These are phyloP conservation scores for Leptopilina drosophilae DNA, from an alignment of 2,888 invertebrate species.

Conservation along the genomic window DNA sequence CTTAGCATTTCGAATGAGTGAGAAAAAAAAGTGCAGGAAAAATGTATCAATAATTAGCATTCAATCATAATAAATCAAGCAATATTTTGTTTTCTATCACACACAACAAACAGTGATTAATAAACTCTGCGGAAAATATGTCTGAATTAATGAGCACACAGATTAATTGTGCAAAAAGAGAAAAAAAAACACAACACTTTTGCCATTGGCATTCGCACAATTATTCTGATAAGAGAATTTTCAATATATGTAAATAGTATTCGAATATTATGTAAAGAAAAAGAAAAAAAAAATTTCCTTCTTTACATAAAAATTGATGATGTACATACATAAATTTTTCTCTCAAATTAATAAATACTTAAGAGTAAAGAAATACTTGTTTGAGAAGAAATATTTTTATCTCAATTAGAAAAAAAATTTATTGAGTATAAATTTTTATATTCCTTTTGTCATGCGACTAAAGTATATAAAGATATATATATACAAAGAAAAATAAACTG, in stretches of 20 bases:
- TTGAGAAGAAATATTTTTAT: background rate
- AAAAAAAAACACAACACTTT: background rate
- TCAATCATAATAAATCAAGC: background rate
- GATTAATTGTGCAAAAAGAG: no score
- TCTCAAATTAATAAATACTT: no score
- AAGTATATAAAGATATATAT: background rate
- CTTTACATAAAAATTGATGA: no score
- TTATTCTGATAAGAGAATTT: slow-evolving; percentile 1
- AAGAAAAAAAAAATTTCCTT: no score
- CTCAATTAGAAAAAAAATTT: no score
- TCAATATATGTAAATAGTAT: slow-evolving; percentile 1
- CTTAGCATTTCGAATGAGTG: background rate
- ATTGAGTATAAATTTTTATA: no score
- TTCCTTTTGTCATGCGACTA: no score
- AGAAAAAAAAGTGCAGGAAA: background rate
- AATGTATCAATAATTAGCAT: slow-evolving; percentile 11
- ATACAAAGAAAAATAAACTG: background rate
- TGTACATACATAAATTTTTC: no score
- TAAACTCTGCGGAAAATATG: background rate
- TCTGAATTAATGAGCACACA: background rate
- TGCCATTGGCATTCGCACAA: background rate
- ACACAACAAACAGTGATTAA: background rate
- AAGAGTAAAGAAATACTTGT: no score
- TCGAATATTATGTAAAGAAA: background rate
- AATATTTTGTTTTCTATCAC: background rate